These are phyloP conservation scores for Neoitamus cyanurus DNA, from an alignment of 2,888 invertebrate genomes.

Conservation along the genomic window DNA sequence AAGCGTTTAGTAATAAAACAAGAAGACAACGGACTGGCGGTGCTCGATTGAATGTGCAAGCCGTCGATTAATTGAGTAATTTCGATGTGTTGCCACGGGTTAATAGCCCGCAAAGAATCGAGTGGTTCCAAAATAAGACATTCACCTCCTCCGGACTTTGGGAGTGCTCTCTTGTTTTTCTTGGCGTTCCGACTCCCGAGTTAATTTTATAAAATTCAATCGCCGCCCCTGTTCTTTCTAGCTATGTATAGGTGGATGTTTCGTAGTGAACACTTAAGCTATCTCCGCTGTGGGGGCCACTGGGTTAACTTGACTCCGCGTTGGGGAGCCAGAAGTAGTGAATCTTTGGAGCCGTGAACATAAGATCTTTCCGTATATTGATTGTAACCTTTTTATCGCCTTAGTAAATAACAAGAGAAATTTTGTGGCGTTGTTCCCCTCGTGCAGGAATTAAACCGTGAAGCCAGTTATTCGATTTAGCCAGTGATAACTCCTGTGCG, in stretches of 20 bases:
- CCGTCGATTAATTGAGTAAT: constrained; percentile 26
- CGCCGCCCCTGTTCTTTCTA: constrained; percentile 25
- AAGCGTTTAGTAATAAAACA: background rate
- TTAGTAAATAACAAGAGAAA: constrained; percentile 35
- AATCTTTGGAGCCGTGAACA: constrained; percentile 51
- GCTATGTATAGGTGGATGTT: background rate
- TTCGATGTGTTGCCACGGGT: constrained; percentile 17
- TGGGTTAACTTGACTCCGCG: constrained; percentile 31
- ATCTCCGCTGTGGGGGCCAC: constrained; percentile 29
- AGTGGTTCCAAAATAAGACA: constrained; percentile 28
- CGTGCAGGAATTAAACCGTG: constrained; percentile 27
- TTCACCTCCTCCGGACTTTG: background rate
- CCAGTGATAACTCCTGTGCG: constrained; percentile 41
- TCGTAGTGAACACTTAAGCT: background rate
- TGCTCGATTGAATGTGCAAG: background rate
- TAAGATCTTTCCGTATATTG: background rate
- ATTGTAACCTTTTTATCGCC: background rate
- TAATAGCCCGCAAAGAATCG: constrained; percentile 27
- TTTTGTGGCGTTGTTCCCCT: background rate
- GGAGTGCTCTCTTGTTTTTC: background rate
- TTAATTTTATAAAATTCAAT: constrained; percentile 29
- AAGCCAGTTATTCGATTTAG: constrained; percentile 1
- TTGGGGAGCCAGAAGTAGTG: constrained; percentile 47
- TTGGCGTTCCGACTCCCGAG: constrained; percentile 3
- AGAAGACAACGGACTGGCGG: background rate